phyloP scores from a whole-genome alignment of 2,888 invertebrate genomes.

The Xestobium rufovillosum region DNA sequence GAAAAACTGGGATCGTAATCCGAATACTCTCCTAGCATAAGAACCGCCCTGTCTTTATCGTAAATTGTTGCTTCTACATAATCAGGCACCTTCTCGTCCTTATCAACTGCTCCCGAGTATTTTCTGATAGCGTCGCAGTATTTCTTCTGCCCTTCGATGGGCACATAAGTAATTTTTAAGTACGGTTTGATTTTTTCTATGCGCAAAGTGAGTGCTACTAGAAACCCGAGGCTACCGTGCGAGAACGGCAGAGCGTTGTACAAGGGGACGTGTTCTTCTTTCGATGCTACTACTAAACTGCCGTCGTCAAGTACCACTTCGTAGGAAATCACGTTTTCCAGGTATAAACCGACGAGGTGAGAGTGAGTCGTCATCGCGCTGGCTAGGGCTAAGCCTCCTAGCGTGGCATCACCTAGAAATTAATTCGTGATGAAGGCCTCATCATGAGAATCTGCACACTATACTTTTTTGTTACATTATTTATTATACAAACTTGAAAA shows the following conservation, averaged over 20 bases:
- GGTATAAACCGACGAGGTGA: constrained; percentile 63
- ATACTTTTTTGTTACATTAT: too few species aligned
- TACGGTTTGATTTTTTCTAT: constrained; percentile 56
- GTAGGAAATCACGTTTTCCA: constrained; percentile 57
- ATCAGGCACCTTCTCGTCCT: constrained; percentile 47
- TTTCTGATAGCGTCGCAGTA: constrained; percentile 57
- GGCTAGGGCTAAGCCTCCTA: constrained; percentile 62
- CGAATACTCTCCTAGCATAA: constrained; percentile 59
- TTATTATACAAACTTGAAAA: too few species aligned
- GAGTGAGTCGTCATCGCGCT: constrained; percentile 70
- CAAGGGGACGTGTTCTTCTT: constrained; percentile 50
- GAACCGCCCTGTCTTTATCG: constrained; percentile 52
- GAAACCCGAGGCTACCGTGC: constrained; percentile 59
- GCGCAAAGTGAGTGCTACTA: constrained; percentile 56
- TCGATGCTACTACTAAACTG: constrained; percentile 50
- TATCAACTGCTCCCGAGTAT: constrained; percentile 47
- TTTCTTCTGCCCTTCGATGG: constrained; percentile 53
- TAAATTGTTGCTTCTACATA: constrained; percentile 62
- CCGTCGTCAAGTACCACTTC: constrained; percentile 60
- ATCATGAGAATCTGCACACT: too few species aligned
- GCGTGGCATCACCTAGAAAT: constrained; percentile 61
- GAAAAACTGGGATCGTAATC: constrained; percentile 48
- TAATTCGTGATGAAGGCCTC: too few species aligned
- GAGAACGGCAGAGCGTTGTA: constrained; percentile 58
- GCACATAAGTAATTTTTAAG: constrained; percentile 56